Conservation (phyloP, 2,888 invertebrate genomes). For the Melanostoma mellinum region DNA sequence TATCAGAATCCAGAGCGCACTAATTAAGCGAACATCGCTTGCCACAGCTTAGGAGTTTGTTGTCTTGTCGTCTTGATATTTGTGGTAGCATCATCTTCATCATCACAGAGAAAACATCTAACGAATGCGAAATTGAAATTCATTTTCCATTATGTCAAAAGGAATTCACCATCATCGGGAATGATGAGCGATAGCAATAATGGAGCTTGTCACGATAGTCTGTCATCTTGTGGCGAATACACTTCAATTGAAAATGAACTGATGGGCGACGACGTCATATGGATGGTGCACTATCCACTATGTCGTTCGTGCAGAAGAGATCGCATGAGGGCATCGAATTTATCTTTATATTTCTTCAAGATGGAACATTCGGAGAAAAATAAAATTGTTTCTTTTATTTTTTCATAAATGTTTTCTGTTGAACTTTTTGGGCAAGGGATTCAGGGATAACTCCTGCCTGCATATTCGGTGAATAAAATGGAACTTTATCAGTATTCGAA, state of each 20-base stretch:
- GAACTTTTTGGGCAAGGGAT: background rate
- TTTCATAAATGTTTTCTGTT: background rate
- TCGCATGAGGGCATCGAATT: slow-evolving; percentile 30
- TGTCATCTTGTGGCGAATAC: slow-evolving; percentile 49
- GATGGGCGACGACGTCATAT: background rate
- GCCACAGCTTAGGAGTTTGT: slow-evolving; percentile 15
- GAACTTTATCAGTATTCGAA: background rate
- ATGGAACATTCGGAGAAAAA: background rate
- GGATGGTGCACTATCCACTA: slow-evolving; percentile 40
- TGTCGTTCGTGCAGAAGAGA: slow-evolving; percentile 38
- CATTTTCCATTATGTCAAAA: slow-evolving; percentile 68
- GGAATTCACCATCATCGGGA: slow-evolving; percentile 48
- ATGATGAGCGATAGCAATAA: slow-evolving; percentile 68
- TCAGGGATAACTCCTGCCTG: too few species aligned
- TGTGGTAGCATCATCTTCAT: slow-evolving; percentile 14
- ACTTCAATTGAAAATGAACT: slow-evolving; percentile 28
- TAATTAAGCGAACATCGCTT: slow-evolving; percentile 63
- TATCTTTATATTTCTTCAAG: slow-evolving; percentile 17
- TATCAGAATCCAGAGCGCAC: slow-evolving; percentile 39
- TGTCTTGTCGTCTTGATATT: slow-evolving; percentile 23
- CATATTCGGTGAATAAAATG: background rate
- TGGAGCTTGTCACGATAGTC: slow-evolving; percentile 61
- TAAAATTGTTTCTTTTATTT: background rate
- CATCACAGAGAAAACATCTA: slow-evolving; percentile 23
- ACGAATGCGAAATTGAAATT: slow-evolving; percentile 63